Evolutionary conservation across 2,797 vertebrate genomes (phyloP).

Genomic region (Vultur gryphus): DNA sequence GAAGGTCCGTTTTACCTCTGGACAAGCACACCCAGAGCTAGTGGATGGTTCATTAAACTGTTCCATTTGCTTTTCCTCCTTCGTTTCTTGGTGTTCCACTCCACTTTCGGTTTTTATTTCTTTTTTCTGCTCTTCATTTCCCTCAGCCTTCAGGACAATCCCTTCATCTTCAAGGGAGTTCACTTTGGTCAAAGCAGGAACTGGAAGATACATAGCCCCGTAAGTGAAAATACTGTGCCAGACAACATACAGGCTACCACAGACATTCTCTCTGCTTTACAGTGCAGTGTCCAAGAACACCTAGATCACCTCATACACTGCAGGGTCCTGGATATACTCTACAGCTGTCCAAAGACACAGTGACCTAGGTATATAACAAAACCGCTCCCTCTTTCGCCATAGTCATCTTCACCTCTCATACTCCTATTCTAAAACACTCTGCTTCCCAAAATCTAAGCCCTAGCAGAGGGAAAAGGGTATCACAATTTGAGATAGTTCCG

Average conservation of each 20-base stretch:
- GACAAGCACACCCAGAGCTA: slow-evolving; percentile 64
- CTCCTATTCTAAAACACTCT: background rate
- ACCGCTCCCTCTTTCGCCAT: background rate
- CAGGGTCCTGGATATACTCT: background rate
- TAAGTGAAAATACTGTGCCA: background rate
- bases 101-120: slow-evolving; percentile 59
- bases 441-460: background rate
- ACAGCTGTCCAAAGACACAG: background rate
- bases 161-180: slow-evolving; percentile 61
- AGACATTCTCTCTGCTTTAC: background rate
- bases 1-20: slow-evolving; percentile 48
- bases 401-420: background rate
- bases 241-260: background rate
- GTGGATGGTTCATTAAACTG: slow-evolving; percentile 69
- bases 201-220: background rate
- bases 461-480: background rate
- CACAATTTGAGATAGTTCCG: background rate
- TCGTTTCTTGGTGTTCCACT: background rate
- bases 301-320: background rate
- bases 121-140: slow-evolving; percentile 58
- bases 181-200: slow-evolving; percentile 67
- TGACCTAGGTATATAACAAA: background rate
- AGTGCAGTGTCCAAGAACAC: background rate
- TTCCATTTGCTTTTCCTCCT: slow-evolving; percentile 42
- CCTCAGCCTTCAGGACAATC: slow-evolving; percentile 64